Percentiles rank a stretch among this genome's conserved stretches.
Conservation (phyloP, 2,797 vertebrate species). For the Macrochelys suwanniensis region DNA sequence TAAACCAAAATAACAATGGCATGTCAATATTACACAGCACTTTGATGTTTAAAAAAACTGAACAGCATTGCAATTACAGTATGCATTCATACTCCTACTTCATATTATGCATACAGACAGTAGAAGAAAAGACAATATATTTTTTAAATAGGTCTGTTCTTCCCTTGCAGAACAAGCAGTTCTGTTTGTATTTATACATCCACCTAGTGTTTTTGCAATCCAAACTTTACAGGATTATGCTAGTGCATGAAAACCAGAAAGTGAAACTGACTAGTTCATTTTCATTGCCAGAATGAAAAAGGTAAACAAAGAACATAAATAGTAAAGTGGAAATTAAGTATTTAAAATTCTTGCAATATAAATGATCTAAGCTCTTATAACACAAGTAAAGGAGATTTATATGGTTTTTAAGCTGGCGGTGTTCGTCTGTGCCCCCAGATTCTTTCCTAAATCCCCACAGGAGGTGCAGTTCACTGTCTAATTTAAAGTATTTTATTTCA, state of each 20-base stretch:
- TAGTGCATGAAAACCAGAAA: constrained; percentile 10
- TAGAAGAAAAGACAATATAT: background rate
- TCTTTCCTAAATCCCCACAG: constrained; percentile 72
- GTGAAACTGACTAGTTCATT: constrained; percentile 32
- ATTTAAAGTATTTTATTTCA: constrained; percentile 82
- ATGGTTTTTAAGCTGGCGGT: background rate
- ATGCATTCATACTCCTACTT: rapidly evolving
- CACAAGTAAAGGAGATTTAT: constrained; percentile 16
- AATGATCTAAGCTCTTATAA: constrained; percentile 6
- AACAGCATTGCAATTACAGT: background rate
- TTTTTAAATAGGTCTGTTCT: rapidly evolving
- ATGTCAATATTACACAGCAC: background rate
- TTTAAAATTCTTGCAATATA: constrained; percentile 31
- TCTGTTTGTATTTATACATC: constrained; percentile 26
- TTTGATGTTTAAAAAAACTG: background rate
- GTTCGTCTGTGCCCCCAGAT: background rate
- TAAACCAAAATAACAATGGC: constrained; percentile 27
- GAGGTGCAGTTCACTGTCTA: constrained; percentile 64
- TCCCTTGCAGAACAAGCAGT: constrained; percentile 7
- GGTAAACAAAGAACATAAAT: constrained; percentile 9
- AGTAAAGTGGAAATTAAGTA: constrained; percentile 37
- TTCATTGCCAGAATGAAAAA: constrained; percentile 47
- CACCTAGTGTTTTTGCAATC: background rate
- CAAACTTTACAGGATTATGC: constrained; percentile 20
- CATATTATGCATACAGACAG: background rate